phyloP scores from a whole-genome alignment of 37 sponge, comb jelly and placozoan species.

The Theonella swinhoei region DNA sequence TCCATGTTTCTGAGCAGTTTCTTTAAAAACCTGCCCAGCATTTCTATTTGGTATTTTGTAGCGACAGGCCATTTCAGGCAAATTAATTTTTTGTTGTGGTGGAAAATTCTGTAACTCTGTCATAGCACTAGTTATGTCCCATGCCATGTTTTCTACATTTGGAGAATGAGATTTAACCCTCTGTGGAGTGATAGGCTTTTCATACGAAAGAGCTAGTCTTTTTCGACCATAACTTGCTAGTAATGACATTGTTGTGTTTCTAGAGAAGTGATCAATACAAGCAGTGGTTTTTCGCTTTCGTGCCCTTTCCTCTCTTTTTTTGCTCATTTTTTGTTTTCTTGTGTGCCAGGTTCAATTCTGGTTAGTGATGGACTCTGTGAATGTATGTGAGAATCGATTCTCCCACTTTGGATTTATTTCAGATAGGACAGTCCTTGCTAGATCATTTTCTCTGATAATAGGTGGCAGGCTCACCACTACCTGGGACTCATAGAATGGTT shows the following conservation, averaged over 20 bases:
- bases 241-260: neutral
- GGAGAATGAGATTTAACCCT: constrained; percentile 22
- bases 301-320: neutral
- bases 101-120: constrained; percentile 4
- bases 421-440: neutral
- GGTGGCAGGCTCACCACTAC: neutral
- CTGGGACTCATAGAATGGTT: neutral
- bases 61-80: constrained; percentile 5
- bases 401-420: neutral
- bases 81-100: constrained; percentile 1
- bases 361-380: neutral
- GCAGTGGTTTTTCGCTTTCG: neutral
- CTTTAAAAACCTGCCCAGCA: constrained; percentile 33
- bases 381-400: neutral
- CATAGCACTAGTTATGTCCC: constrained; percentile 20
- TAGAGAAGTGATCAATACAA: neutral
- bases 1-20: neutral
- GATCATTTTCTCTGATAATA: neutral
- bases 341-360: neutral
- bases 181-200: too few species aligned
- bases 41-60: constrained; percentile 3
- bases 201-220: too few species aligned
- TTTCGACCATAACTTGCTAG: neutral
- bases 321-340: neutral
- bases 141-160: neutral